Evolutionary conservation across 2,888 invertebrate genomes (phyloP).

Genomic region (Chalcosyrphus nemorum): DNA sequence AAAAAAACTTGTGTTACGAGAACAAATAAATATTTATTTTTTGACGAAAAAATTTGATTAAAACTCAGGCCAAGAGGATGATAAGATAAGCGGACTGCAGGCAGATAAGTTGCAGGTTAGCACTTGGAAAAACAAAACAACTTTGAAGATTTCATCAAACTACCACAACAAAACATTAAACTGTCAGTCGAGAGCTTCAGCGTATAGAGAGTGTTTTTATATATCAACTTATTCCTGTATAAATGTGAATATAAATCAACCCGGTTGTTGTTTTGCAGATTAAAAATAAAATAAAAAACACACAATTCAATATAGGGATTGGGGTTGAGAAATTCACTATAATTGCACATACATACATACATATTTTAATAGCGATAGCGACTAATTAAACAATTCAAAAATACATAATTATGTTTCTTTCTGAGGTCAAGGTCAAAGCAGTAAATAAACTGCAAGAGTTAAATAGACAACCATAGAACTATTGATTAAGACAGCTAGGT

Average conservation of each 20-base stretch:
- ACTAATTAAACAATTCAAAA: background rate
- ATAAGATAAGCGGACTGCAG: slow-evolving; percentile 37
- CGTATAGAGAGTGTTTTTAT: background rate
- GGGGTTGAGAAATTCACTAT: background rate
- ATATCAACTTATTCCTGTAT: background rate
- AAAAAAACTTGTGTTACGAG: background rate
- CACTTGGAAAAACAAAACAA: background rate
- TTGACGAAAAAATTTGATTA: slow-evolving; percentile 13
- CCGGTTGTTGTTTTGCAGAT: background rate
- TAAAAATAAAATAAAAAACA: background rate
- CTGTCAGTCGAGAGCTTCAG: background rate
- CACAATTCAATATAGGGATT: background rate
- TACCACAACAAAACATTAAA: slow-evolving; percentile 2
- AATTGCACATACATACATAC: background rate
- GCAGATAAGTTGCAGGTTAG: background rate
- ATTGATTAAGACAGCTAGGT: too few species aligned
- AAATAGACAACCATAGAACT: too few species aligned
- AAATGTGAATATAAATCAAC: background rate
- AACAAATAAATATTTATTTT: slow-evolving; percentile 20
- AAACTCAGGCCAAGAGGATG: background rate
- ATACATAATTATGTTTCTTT: background rate
- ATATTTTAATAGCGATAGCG: background rate
- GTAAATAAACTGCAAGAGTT: background rate
- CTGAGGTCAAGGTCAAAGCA: background rate
- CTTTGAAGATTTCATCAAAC: background rate